These are phyloP conservation scores for Albula goreensis DNA, from an alignment of 2,113 vertebrate genomes.

Conservation along the genomic window DNA sequence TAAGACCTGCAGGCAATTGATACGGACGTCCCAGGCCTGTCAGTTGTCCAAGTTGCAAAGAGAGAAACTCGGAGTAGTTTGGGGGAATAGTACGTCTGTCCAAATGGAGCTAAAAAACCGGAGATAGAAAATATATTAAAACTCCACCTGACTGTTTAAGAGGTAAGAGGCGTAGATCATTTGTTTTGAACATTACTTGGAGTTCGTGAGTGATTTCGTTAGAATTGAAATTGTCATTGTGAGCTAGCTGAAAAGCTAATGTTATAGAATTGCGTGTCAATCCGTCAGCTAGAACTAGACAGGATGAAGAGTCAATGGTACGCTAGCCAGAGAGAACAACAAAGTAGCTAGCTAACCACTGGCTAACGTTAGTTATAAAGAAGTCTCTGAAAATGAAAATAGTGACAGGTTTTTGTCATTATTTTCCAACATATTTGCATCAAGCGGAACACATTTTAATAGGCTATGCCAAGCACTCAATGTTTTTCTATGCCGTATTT, in stretches of 20 bases:
- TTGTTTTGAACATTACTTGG: not conserved
- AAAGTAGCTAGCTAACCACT: not conserved
- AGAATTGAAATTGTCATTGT: not conserved
- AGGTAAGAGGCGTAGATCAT: constrained; percentile 36
- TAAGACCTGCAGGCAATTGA: constrained; percentile 9
- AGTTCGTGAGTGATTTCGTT: not conserved
- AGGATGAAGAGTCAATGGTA: not conserved
- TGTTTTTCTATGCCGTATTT: not conserved
- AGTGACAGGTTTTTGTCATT: not conserved
- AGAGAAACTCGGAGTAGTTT: constrained; percentile 34
- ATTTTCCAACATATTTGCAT: not conserved
- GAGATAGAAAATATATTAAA: constrained; percentile 31
- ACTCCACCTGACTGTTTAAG: constrained; percentile 22
- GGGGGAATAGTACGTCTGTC: constrained; percentile 17
- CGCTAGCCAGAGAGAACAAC: not conserved
- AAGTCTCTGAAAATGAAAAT: not conserved
- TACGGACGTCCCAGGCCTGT: constrained; percentile 19
- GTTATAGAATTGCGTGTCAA: not conserved
- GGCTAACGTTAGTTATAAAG: not conserved
- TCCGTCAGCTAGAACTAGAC: not conserved
- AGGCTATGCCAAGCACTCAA: not conserved
- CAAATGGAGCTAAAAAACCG: constrained; percentile 46
- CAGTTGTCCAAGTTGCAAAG: constrained; percentile 28
- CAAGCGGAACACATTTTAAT: not conserved
- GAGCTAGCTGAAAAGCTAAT: not conserved